Percentiles rank a stretch among this genome's conserved stretches.
Evolutionary conservation across 2,113 vertebrate species (phyloP).

Genomic region (Rhabdornis inornatus): DNA sequence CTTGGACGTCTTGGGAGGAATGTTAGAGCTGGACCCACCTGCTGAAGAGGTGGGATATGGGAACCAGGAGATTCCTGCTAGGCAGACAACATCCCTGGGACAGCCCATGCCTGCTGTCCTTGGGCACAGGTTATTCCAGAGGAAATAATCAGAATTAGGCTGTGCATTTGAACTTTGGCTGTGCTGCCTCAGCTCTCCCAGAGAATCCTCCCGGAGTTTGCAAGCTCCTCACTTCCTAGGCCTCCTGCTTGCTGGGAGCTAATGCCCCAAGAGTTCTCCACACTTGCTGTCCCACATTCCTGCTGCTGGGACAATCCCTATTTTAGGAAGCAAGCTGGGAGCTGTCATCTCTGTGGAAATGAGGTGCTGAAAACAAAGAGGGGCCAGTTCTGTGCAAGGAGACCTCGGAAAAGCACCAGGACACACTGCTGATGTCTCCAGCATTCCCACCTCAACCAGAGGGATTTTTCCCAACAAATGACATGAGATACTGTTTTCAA

Average conservation of each 20-base stretch:
- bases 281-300: fast-evolving
- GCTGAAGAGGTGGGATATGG: neutral
- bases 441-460: neutral
- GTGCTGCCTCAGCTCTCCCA: neutral
- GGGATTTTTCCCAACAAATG: neutral
- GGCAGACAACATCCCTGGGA: neutral
- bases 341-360: neutral
- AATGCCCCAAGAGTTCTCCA: neutral
- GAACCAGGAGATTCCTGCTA: neutral
- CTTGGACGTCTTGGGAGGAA: neutral
- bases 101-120: neutral
- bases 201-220: neutral
- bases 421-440: neutral
- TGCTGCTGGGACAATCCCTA: neutral
- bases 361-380: neutral
- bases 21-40: neutral
- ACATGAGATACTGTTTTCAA: neutral
- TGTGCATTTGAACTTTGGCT: neutral
- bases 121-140: neutral
- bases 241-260: neutral
- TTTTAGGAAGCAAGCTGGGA: neutral
- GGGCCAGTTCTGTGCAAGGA: fast-evolving
- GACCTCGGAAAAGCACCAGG: neutral
- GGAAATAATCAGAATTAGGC: neutral
- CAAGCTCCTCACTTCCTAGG: neutral